Conservation (phyloP, 2,888 invertebrate species). For the Metellina segmentata region DNA sequence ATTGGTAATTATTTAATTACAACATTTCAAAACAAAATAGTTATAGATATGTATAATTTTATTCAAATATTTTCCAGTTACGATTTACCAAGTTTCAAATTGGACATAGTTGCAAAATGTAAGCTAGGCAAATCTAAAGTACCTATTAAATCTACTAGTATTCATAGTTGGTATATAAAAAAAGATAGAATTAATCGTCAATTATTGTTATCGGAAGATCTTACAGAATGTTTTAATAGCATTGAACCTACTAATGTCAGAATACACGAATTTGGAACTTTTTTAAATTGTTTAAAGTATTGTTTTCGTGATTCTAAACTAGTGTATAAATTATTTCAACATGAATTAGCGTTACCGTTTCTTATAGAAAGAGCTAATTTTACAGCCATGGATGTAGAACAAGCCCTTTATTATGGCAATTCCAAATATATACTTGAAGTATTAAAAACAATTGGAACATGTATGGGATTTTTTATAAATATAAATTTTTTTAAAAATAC, state of each 20-base stretch:
- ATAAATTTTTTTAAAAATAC: conserved; percentile 26
- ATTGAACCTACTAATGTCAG: not conserved
- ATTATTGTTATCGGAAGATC: not conserved
- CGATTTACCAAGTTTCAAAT: conserved; percentile 59
- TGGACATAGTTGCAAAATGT: conserved; percentile 32
- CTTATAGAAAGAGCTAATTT: conserved; percentile 49
- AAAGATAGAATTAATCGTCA: not conserved
- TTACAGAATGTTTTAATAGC: conserved; percentile 5
- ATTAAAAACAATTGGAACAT: conserved; percentile 52
- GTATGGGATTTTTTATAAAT: conserved; percentile 42
- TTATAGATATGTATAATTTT: conserved; percentile 47
- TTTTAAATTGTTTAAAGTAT: conserved; percentile 29
- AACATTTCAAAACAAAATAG: conserved; percentile 34
- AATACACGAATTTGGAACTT: conserved; percentile 49
- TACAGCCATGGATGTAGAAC: conserved; percentile 5
- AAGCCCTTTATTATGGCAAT: conserved; percentile 49
- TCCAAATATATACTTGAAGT: conserved; percentile 30
- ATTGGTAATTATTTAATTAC: conserved; percentile 28
- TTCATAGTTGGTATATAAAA: conserved; percentile 43
- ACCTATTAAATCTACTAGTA: conserved; percentile 37
- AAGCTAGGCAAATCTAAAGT: conserved; percentile 33
- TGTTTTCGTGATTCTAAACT: conserved; percentile 50
- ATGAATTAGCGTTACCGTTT: conserved; percentile 36
- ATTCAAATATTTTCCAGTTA: conserved; percentile 51
- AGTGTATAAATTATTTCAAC: conserved; percentile 34